Percentiles rank a stretch among this genome's conserved stretches.
These are phyloP conservation scores for Caretta caretta DNA, from an alignment of 2,113 vertebrate species.

Conservation along the genomic window DNA sequence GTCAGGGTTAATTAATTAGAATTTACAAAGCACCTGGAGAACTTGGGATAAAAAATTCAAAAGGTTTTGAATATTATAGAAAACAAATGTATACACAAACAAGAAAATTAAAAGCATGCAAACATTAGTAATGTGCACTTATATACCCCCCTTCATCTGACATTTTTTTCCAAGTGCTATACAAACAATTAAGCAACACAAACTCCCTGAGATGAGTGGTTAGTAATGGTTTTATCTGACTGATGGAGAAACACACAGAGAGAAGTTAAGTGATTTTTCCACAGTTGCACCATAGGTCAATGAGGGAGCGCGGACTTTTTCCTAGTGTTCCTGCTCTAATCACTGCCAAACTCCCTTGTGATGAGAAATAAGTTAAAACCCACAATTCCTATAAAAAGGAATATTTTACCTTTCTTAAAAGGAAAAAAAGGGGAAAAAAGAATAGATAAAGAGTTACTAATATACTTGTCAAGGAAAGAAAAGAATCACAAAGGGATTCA, in stretches of 20 bases:
- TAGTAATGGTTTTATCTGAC: background rate
- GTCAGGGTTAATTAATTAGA: conserved; percentile 21
- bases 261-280: background rate
- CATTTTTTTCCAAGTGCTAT: background rate
- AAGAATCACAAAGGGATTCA: background rate
- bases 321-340: background rate
- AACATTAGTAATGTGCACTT: background rate
- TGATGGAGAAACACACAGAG: background rate
- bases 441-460: background rate
- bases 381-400: background rate
- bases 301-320: background rate
- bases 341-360: background rate
- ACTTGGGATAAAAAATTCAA: conserved; percentile 21
- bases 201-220: background rate
- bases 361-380: background rate
- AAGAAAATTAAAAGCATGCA: background rate
- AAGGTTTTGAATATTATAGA: background rate
- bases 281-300: background rate
- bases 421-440: background rate
- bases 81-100: background rate
- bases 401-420: background rate
- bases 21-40: conserved; percentile 23
- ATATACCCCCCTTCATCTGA: background rate
- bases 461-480: background rate
- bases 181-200: background rate